These are phyloP conservation scores for Mesorhabditis spiculigera DNA, from an alignment of 2,888 invertebrate genomes.

Conservation along the genomic window DNA sequence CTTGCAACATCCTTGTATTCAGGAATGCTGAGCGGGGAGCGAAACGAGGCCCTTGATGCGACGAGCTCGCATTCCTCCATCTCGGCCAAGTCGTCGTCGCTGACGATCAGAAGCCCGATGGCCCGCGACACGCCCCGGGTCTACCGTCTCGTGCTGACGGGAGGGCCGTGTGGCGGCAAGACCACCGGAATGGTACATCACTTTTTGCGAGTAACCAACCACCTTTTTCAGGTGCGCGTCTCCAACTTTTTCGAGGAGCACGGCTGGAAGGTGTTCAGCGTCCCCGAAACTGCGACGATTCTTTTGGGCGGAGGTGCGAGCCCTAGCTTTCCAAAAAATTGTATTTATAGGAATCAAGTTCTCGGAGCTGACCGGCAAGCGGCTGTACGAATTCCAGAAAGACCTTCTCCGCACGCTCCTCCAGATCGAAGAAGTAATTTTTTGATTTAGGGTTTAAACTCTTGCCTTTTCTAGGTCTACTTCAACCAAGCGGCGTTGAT, in stretches of 20 bases:
- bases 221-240: slow-evolving; percentile 1
- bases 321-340: not conserved
- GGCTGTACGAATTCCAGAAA: slow-evolving; percentile 91
- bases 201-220: too few relatives aligned
- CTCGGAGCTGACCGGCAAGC: slow-evolving; percentile 79
- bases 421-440: slow-evolving; percentile 43
- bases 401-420: slow-evolving; percentile 85
- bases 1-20: too few relatives aligned
- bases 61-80: too few relatives aligned
- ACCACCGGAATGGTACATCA: slow-evolving; percentile 48
- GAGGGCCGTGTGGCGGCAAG: slow-evolving; percentile 58
- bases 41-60: too few relatives aligned
- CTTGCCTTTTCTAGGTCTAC: slow-evolving; percentile 42
- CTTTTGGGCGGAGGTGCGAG: slow-evolving; percentile 70
- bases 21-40: too few relatives aligned
- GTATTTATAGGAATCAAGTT: not conserved
- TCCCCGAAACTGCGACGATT: slow-evolving; percentile 97
- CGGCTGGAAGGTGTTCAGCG: slow-evolving; percentile 89
- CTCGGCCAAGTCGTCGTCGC: too few relatives aligned
- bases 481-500: slow-evolving; percentile 52
- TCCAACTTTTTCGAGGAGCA: slow-evolving; percentile 79
- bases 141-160: slow-evolving; percentile 51
- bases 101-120: too few relatives aligned
- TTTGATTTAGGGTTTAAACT: not conserved
- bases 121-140: slow-evolving; percentile 13